These are phyloP conservation scores for Yponomeuta plumbellus DNA, from an alignment of 2,888 invertebrate genomes.

Conservation along the genomic window DNA sequence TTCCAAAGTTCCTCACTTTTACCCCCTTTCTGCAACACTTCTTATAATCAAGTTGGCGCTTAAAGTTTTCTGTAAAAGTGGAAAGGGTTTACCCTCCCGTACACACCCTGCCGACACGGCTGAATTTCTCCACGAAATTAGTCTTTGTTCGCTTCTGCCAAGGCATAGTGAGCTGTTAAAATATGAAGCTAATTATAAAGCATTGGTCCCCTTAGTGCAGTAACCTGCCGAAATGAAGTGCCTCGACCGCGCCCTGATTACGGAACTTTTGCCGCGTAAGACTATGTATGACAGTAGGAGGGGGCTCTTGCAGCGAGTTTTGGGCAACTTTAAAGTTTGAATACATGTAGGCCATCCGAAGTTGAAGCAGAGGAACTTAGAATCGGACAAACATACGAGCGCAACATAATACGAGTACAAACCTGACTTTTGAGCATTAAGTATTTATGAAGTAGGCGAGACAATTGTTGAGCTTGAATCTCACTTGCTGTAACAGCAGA, in stretches of 20 bases:
- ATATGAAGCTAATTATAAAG: conserved; percentile 68
- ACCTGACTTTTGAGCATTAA: too few relatives aligned
- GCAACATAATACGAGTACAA: too few relatives aligned
- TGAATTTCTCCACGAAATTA: background rate
- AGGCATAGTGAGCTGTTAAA: conserved; percentile 34
- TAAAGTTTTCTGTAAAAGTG: background rate
- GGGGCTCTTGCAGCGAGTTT: background rate
- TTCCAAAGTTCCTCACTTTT: too few relatives aligned
- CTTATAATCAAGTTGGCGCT: too few relatives aligned
- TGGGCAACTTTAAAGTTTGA: background rate
- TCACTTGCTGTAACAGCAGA: too few relatives aligned
- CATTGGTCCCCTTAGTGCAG: conserved; percentile 64
- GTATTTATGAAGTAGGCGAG: too few relatives aligned
- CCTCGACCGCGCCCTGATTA: conserved; percentile 29
- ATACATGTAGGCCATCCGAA: background rate
- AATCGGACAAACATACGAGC: too few relatives aligned
- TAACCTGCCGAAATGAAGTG: conserved; percentile 59
- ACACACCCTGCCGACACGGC: background rate
- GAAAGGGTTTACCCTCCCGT: background rate
- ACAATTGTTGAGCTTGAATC: too few relatives aligned
- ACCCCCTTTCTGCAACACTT: too few relatives aligned
- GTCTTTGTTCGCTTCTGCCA: background rate
- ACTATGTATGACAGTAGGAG: background rate
- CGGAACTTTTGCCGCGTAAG: conserved; percentile 8
- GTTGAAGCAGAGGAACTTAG: background rate